phyloP scores from a whole-genome alignment of 1,140 invertebrate species.

The Danaus melanippus region DNA sequence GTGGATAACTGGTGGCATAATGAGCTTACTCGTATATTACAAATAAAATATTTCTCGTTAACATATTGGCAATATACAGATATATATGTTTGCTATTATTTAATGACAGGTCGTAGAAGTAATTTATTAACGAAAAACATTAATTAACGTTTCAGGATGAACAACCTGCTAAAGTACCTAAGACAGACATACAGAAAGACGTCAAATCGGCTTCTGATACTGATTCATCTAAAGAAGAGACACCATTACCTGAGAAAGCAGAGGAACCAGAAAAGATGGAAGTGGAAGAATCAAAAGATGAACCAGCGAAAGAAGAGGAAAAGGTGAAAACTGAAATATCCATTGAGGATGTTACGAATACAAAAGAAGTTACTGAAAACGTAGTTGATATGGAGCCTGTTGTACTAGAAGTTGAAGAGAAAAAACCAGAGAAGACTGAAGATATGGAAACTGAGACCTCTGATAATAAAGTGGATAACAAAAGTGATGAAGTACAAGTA shows the following conservation, averaged over 20 bases:
- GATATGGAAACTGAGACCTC: conserved; percentile 31
- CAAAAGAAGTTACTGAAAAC: conserved; percentile 28
- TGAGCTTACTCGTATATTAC: too few species aligned
- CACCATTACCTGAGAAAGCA: conserved; percentile 11
- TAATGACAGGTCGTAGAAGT: too few species aligned
- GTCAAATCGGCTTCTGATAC: conserved; percentile 31
- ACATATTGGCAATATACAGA: too few species aligned
- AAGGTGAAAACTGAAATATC: conserved; percentile 15
- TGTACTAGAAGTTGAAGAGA: conserved; percentile 26
- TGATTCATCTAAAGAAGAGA: conserved; percentile 15
- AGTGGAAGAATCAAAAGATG: conserved; percentile 33
- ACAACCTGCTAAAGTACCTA: conserved; percentile 53
- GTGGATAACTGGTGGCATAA: too few species aligned
- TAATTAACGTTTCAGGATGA: conserved; percentile 44
- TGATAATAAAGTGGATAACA: conserved; percentile 9
- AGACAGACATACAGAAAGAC: conserved; percentile 45
- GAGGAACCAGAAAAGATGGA: conserved; percentile 45
- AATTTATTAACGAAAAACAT: too few species aligned
- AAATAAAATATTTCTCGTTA: too few species aligned
- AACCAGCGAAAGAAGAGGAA: conserved; percentile 12
- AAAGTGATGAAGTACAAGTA: conserved; percentile 6
- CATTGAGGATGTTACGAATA: conserved; percentile 41
- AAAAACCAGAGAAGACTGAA: conserved; percentile 33
- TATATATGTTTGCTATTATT: too few species aligned
- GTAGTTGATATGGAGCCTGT: conserved; percentile 32